Conservation (phyloP, 2,113 vertebrate species). For the Oncorhynchus clarkii region DNA sequence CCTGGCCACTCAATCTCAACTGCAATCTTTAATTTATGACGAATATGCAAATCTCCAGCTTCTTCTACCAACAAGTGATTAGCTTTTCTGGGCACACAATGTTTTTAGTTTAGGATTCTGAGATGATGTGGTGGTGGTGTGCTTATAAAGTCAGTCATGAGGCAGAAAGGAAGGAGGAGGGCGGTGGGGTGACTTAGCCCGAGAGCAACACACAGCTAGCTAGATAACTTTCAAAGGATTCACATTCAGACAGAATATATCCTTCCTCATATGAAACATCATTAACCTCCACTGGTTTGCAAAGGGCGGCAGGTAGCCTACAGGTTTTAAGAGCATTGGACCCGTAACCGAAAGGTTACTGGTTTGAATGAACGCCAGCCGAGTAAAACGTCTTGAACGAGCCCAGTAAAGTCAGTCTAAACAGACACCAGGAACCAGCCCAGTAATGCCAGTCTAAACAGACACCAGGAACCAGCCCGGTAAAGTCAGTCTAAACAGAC, state of each 20-base stretch:
- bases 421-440: too few relatives aligned
- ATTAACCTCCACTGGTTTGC: neutral
- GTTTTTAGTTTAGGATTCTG: slow-evolving; percentile 11
- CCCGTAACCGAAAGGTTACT: too few relatives aligned
- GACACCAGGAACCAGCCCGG: too few relatives aligned
- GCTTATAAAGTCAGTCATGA: slow-evolving; percentile 18
- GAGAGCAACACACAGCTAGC: neutral
- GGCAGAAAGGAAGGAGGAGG: neutral
- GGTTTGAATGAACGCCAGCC: too few relatives aligned
- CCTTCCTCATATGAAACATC: neutral
- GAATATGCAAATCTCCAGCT: slow-evolving; percentile 12
- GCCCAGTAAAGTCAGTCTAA: too few relatives aligned
- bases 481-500: too few relatives aligned
- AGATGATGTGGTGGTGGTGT: neutral
- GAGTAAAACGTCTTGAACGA: too few relatives aligned
- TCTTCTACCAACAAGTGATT: slow-evolving; percentile 3
- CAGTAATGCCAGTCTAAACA: too few relatives aligned
- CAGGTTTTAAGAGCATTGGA: too few relatives aligned
- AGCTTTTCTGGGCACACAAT: slow-evolving; percentile 8
- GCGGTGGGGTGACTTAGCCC: neutral
- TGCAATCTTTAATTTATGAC: slow-evolving; percentile 32
- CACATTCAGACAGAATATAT: neutral
- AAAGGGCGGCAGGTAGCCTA: too few relatives aligned
- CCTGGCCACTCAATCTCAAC: slow-evolving; percentile 4
- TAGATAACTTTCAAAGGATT: slow-evolving; percentile 8